These are phyloP conservation scores for Aphodius granarius DNA, from an alignment of 2,888 invertebrate species.

Conservation along the genomic window DNA sequence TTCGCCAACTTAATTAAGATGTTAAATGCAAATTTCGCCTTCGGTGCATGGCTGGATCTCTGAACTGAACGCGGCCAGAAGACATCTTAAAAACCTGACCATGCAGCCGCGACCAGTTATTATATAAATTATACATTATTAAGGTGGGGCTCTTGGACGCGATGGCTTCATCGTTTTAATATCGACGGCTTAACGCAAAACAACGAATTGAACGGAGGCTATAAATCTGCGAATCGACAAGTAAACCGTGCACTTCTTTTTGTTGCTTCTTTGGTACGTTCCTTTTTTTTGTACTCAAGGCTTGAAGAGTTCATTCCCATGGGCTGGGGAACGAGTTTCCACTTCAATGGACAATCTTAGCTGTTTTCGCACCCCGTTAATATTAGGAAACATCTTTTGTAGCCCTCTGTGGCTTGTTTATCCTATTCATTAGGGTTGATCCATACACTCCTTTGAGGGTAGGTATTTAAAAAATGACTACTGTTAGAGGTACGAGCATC, in stretches of 20 bases:
- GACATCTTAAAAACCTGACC: background rate
- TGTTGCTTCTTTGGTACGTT: background rate
- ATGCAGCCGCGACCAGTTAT: constrained; percentile 30
- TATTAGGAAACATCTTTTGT: constrained; percentile 10
- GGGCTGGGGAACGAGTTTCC: constrained; percentile 1
- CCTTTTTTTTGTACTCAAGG: background rate
- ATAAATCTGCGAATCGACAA: constrained; percentile 13
- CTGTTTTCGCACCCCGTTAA: constrained; percentile 7
- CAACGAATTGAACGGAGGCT: background rate
- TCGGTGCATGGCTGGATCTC: background rate
- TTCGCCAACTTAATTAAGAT: constrained; percentile 50
- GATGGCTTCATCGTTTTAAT: constrained; percentile 31
- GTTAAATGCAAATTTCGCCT: constrained; percentile 46
- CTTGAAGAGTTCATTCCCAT: background rate
- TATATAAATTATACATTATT: constrained; percentile 37
- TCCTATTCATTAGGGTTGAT: constrained; percentile 3
- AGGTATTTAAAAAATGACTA: background rate
- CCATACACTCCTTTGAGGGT: background rate
- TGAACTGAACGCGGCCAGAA: background rate
- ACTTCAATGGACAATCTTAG: background rate
- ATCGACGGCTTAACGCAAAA: constrained; percentile 20
- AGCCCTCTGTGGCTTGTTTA: constrained; percentile 9
- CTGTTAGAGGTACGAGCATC: background rate
- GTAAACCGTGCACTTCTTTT: background rate
- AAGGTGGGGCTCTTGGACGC: constrained; percentile 30